phyloP scores from a whole-genome alignment of 2,113 vertebrate genomes.

The Sylvilagus bachmani region DNA sequence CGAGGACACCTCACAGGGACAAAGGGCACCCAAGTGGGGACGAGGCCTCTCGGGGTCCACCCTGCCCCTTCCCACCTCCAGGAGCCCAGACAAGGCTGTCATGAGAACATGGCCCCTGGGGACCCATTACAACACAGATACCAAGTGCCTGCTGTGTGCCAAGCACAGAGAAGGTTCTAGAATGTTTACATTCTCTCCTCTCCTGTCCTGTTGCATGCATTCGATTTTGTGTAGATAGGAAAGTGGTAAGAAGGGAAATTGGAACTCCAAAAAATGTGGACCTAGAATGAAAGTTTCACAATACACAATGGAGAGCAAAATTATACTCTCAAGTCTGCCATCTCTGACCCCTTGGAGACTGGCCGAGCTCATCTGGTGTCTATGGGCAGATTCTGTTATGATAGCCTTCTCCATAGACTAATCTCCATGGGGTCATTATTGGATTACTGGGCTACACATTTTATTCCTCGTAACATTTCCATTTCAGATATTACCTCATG shows the following conservation, averaged over 20 bases:
- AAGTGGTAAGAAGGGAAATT: neutral
- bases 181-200: neutral
- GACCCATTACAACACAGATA: neutral
- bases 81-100: neutral
- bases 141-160: neutral
- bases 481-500: neutral
- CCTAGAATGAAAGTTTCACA: neutral
- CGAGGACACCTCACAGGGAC: neutral
- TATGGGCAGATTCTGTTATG: neutral
- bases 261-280: neutral
- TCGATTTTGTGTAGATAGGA: neutral
- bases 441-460: neutral
- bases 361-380: neutral
- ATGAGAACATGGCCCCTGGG: neutral
- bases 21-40: neutral
- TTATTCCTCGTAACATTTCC: neutral
- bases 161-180: neutral
- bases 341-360: neutral
- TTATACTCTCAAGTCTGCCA: neutral
- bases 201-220: neutral
- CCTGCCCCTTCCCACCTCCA: neutral
- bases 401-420: rapidly evolving
- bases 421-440: no score
- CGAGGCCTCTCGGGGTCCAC: neutral
- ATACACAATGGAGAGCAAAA: neutral